A percentile compares a stretch with the other conserved stretches of the same genome.
Conservation (phyloP, 2,113 vertebrate species). For the Barnardius zonarius region DNA sequence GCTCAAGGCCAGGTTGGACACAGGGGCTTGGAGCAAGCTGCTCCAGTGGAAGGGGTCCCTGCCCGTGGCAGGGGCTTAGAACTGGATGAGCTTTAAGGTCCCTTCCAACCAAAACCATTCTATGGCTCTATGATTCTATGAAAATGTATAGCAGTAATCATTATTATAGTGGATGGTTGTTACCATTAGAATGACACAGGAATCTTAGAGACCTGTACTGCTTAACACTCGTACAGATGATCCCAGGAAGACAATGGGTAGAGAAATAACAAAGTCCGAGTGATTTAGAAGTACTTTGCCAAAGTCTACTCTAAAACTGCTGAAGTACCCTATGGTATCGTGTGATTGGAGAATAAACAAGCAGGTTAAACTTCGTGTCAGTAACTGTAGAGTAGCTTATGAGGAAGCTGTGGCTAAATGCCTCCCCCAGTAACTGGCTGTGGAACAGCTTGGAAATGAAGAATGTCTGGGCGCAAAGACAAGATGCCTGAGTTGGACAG, state of each 20-base stretch:
- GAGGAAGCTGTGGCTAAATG: neutral
- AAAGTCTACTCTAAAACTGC: neutral
- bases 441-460: neutral
- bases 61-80: neutral
- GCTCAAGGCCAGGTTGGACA: too few species aligned
- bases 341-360: neutral
- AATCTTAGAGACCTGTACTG: neutral
- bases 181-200: neutral
- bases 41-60: neutral
- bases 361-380: neutral
- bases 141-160: neutral
- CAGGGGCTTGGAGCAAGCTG: neutral
- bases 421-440: neutral
- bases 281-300: neutral
- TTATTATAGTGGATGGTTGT: neutral
- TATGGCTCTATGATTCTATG: neutral
- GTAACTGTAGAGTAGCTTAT: neutral
- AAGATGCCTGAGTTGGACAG: neutral
- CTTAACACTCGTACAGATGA: neutral
- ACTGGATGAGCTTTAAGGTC: rapidly evolving
- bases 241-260: neutral
- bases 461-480: neutral
- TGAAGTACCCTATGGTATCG: neutral
- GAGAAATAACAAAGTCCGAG: neutral
- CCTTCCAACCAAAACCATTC: neutral